These are phyloP conservation scores for Litocranius walleri DNA, from an alignment of 2,113 vertebrate species.

Conservation along the genomic window DNA sequence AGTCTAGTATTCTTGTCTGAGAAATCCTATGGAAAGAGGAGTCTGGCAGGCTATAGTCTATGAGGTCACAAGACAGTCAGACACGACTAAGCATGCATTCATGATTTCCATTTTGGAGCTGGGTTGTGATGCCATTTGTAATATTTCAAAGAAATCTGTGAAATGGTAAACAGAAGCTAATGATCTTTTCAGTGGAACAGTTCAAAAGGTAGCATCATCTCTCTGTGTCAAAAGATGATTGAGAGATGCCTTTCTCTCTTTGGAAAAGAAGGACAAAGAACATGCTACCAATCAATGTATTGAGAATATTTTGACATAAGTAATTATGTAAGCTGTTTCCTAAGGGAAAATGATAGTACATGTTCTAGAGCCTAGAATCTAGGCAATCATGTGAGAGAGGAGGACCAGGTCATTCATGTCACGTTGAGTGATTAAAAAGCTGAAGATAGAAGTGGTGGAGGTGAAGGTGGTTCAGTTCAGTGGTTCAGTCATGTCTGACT, in stretches of 20 bases:
- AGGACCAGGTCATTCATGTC: rapidly evolving
- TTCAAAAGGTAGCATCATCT: no score
- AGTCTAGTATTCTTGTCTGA: not conserved
- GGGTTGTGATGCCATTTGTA: not conserved
- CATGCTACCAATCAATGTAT: not conserved
- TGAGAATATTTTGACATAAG: not conserved
- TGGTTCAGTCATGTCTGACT: not conserved
- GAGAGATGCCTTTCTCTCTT: not conserved
- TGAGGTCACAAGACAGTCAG: not conserved
- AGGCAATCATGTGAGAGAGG: not conserved
- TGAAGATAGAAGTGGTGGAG: not conserved
- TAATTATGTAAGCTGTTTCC: not conserved
- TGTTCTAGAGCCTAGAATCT: not conserved
- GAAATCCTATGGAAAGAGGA: not conserved
- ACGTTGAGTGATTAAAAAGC: rapidly evolving
- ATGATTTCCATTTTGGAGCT: not conserved
- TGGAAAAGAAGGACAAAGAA: not conserved
- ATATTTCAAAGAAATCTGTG: not conserved
- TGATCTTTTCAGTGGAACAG: not conserved
- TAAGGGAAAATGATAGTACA: not conserved
- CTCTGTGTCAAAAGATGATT: not conserved
- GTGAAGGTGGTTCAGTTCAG: not conserved
- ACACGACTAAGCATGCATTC: not conserved
- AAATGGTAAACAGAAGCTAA: not conserved
- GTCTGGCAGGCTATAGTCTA: not conserved